Evolutionary conservation across 2,888 invertebrate species (phyloP), one percentile per base, ranked within the genome.

Genomic region (Patella depressa): DNA sequence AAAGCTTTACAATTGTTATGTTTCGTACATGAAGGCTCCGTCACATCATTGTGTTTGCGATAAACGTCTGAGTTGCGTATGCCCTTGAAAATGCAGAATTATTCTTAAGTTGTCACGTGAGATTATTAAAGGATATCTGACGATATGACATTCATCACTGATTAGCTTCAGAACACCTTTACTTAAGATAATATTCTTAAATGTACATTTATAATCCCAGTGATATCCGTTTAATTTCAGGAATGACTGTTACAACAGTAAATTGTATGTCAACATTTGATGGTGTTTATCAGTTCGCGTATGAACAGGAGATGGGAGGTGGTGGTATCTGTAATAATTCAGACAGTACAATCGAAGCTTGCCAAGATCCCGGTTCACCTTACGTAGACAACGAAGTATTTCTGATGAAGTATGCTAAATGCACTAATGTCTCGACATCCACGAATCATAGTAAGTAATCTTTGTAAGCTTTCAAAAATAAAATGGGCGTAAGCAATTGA

Each of bases 381-480:
- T 98, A 98, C 81, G 98, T 98, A 84, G 97, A 97, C 74, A 98
- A 98, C 93, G 97, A 98, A 91, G 98, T 98, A 91, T 98, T 98
- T 89, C 96, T 96, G 87, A 97, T 98, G 83, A 97, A 97, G 0
- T 98, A 98, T 91, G 95, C 96, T 84, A 95, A 95, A 87, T 98
- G 98, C 90, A 78, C 85, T 4, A 87, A 84, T 71, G 89, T 91
- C 3, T 81, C 84, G 5, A 85, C 86, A 2, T 89, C 90, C 5
- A 74, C 71, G 55, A 83, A 84, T 29, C 78, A 85, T 83, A 82
- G 90, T 90, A 82, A 83, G 89, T 82, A 57, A 69, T 5, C 34
- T 34, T 7, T 34, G 5, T 5, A 5, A 0, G 5, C 34, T 34
- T 34, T 34, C 34, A 34, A 34, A 5, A 34, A 34, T 34, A 34